These are phyloP conservation scores for Copsychus sechellarum DNA, from an alignment of 2,113 vertebrate species.

Conservation along the genomic window DNA sequence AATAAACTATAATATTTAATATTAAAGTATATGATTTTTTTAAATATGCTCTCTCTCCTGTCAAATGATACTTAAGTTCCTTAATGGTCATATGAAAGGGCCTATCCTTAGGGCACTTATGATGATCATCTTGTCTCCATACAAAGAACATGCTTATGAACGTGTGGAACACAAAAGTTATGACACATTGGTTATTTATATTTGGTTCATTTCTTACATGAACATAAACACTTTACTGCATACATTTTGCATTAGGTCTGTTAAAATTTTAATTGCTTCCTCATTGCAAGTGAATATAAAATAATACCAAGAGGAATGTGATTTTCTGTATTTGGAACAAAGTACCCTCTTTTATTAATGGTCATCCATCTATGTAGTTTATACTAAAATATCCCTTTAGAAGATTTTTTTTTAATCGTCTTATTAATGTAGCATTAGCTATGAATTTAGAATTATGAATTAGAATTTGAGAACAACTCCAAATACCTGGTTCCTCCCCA, in stretches of 20 bases:
- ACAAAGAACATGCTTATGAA: not conserved
- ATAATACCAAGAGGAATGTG: not conserved
- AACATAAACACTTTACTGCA: not conserved
- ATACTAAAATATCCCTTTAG: not conserved
- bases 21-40: not conserved
- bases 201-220: not conserved
- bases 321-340: not conserved
- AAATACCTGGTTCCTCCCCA: not conserved
- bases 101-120: not conserved
- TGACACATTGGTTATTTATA: not conserved
- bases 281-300: not conserved
- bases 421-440: not conserved
- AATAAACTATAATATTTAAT: not conserved
- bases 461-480: not conserved
- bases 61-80: not conserved
- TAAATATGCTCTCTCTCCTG: not conserved
- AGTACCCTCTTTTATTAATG: not conserved
- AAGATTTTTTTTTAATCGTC: not conserved
- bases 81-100: not conserved
- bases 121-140: not conserved
- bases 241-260: not conserved
- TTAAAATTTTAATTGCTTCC: not conserved
- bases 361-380: not conserved
- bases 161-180: not conserved
- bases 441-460: not conserved